These are phyloP conservation scores for Seriola rivoliana DNA, from an alignment of 2,113 vertebrate genomes.

Conservation along the genomic window DNA sequence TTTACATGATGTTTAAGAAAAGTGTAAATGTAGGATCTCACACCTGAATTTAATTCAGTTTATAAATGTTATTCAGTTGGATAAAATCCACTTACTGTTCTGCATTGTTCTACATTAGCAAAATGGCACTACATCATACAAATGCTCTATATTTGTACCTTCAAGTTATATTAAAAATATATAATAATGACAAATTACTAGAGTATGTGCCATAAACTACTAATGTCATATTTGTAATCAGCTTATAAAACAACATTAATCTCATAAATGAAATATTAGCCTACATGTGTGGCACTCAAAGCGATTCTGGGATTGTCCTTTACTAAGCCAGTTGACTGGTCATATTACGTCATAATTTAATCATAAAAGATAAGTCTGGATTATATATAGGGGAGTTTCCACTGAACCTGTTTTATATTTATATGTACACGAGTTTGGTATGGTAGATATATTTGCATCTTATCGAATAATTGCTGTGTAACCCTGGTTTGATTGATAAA, in stretches of 20 bases:
- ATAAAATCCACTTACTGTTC: no score
- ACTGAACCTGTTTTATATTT: not conserved
- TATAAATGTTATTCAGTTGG: no score
- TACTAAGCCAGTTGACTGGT: not conserved
- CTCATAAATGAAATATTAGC: not conserved
- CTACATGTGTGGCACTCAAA: not conserved
- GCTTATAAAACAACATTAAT: not conserved
- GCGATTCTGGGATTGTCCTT: not conserved
- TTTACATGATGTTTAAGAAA: no score
- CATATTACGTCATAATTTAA: not conserved
- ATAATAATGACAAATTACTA: not conserved
- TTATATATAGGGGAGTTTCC: conserved; percentile 1
- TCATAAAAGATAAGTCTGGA: not conserved
- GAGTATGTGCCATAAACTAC: no score
- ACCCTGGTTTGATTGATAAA: not conserved
- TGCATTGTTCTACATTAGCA: no score
- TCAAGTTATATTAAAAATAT: not conserved
- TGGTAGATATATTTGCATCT: not conserved
- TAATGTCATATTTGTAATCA: not conserved
- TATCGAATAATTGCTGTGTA: conserved; percentile 27
- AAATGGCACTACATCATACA: no score
- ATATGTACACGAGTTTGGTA: not conserved
- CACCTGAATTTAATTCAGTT: no score
- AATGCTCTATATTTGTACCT: not conserved
- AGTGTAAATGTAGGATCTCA: no score